Base-by-base conservation (phyloP, 1,140 invertebrate genomes). In the Dinoponera quadriceps region DNA sequence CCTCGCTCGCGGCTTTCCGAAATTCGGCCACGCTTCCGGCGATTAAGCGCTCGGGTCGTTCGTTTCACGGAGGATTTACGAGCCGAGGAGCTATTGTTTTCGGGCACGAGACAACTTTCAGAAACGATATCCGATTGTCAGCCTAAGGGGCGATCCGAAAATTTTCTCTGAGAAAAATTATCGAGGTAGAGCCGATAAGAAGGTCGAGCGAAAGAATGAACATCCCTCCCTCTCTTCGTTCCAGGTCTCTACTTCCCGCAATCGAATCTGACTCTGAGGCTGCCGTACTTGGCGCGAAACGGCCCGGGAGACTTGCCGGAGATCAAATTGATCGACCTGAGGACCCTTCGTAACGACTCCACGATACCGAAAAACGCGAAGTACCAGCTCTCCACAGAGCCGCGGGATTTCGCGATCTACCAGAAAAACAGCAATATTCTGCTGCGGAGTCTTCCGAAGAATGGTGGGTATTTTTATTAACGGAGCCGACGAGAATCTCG, bases 201-300 rank as follows among this genome's bases (percentile, higher is more conserved):
- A 44, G 11, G 7, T 5, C 4, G 9, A 44, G 7, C 1, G 38
- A 82, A 54, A 7, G 13, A 7, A 44, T 29, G 25, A 63, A 48
- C 7, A 44, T 62, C 14, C 57, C 66, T 20, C 44, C n/a, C 33
- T 51, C 65, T 83, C 84, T 89, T 49, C 86, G 63, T 88, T 93
- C 55, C 91, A 94, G 93, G 86, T 38, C 60, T 94, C 4, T 94
- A 94, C 73, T 94, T 94, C 83, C 91, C 93, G 29, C 93, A 94
- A 73, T 94, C 93, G 9, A 87, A 94, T 65, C 60, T 94, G 59
- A 88, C 84, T 11, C 55, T 94, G 18, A 89, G 89, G 51, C 55
- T 94, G 33, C 93, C 93, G 1, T 92, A 92, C 20, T 65, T 89
- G 4, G 7, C 51, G 25, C 65, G 80, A 49, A 87, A 91, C 72